phyloP scores from a whole-genome alignment of 2,888 invertebrate species.

The Busseola fusca region DNA sequence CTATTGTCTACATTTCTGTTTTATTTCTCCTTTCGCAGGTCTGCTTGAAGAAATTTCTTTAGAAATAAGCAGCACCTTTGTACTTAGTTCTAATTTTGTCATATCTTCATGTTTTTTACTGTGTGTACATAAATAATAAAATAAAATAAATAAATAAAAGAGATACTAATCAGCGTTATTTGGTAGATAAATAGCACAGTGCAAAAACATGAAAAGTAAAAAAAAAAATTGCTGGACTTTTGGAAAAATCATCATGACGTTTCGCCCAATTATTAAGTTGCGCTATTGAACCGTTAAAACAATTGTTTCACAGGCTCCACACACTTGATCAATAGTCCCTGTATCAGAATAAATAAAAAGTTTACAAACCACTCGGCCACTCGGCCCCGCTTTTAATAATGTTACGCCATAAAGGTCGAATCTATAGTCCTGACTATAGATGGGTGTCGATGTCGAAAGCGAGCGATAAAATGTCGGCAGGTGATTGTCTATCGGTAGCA shows the following conservation, averaged over 20 bases:
- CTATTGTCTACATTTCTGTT: too few relatives aligned
- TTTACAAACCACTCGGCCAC: constrained; percentile 1
- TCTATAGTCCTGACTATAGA: constrained; percentile 32
- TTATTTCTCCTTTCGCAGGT: too few relatives aligned
- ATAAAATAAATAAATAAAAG: neutral
- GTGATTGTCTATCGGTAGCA: constrained; percentile 66
- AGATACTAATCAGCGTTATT: neutral
- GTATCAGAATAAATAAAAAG: constrained; percentile 20
- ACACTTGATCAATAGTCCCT: constrained; percentile 1
- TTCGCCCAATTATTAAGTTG: neutral
- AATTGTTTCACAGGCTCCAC: neutral
- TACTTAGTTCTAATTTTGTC: too few relatives aligned
- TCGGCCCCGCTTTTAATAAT: constrained; percentile 27
- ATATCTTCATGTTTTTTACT: too few relatives aligned
- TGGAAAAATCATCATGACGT: neutral
- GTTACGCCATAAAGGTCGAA: constrained; percentile 26
- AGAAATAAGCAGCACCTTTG: too few relatives aligned
- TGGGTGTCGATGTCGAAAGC: constrained; percentile 30
- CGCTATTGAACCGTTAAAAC: neutral
- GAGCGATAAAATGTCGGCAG: constrained; percentile 59
- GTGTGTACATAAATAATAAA: too few relatives aligned
- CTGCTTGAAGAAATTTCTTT: too few relatives aligned
- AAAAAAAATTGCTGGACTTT: neutral
- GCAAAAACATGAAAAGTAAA: neutral
- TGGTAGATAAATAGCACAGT: neutral